Conservation (phyloP, 2,888 invertebrate genomes). For the Abrostola tripartita region DNA sequence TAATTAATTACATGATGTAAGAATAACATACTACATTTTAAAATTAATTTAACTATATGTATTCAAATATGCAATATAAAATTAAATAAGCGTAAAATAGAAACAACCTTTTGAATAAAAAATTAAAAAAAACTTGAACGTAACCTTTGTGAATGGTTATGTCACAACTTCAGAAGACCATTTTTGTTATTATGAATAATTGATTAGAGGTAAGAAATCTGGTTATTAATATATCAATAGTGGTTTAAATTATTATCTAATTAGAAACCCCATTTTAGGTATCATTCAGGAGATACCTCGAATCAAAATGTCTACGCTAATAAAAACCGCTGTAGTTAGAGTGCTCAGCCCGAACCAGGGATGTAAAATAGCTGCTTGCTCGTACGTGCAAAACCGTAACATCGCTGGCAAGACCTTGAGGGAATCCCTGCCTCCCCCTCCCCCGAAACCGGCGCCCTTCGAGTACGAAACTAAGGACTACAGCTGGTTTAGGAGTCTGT, state of each 20-base stretch:
- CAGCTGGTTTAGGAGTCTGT: constrained; percentile 76
- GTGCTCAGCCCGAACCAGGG: constrained; percentile 73
- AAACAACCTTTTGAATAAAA: too few species aligned
- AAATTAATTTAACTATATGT: too few species aligned
- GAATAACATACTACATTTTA: too few species aligned
- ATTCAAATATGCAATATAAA: too few species aligned
- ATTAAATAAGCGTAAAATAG: too few species aligned
- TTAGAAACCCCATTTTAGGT: constrained; percentile 55
- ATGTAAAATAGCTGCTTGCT: constrained; percentile 79
- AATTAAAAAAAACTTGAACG: constrained; percentile 39
- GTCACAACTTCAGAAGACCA: constrained; percentile 70
- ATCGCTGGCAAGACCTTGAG: constrained; percentile 89
- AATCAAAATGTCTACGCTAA: constrained; percentile 76
- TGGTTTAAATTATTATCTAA: constrained; percentile 1
- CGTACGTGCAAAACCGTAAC: constrained; percentile 75
- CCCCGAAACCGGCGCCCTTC: constrained; percentile 91
- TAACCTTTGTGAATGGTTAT: constrained; percentile 69
- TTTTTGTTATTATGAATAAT: constrained; percentile 74
- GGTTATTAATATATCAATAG: background rate
- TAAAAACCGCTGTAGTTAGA: constrained; percentile 78
- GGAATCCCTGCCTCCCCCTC: constrained; percentile 75
- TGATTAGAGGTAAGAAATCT: constrained; percentile 73
- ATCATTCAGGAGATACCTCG: constrained; percentile 60
- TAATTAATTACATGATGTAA: too few species aligned
- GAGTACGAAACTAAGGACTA: constrained; percentile 91